phyloP scores from a whole-genome alignment of 2,113 vertebrate genomes.

The Phyllostomus discolor region DNA sequence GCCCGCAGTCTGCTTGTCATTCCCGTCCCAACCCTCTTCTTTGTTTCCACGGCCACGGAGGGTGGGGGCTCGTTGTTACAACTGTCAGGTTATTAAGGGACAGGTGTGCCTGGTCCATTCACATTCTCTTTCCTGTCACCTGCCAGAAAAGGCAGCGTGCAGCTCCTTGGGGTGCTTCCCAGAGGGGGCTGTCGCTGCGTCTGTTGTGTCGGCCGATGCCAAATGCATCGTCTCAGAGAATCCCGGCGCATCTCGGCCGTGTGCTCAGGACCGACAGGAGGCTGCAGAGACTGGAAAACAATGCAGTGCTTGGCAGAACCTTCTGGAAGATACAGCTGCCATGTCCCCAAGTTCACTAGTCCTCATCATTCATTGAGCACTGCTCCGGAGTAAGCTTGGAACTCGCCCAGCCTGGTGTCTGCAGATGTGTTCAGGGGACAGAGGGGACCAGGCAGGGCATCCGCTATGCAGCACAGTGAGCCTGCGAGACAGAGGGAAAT shows the following conservation, averaged over 20 bases:
- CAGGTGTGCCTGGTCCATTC: neutral
- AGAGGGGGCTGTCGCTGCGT: neutral
- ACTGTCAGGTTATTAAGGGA: neutral
- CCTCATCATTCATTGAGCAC: fast-evolving
- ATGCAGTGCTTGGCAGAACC: neutral
- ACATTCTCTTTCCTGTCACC: neutral
- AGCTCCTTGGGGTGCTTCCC: neutral
- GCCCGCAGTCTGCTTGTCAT: neutral
- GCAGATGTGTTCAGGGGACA: neutral
- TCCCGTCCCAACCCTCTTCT: neutral
- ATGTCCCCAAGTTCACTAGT: fast-evolving
- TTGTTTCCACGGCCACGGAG: neutral
- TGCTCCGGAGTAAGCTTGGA: fast-evolving
- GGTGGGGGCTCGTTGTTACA: neutral
- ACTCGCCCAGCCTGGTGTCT: fast-evolving
- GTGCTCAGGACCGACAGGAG: neutral
- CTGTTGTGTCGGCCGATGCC: neutral
- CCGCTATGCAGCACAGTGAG: neutral
- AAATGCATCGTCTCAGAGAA: neutral
- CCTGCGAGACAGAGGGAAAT: neutral
- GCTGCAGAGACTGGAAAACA: neutral
- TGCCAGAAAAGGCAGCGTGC: neutral
- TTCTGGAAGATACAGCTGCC: neutral
- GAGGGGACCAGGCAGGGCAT: neutral
- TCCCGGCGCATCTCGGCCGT: neutral